Percentiles rank a stretch among this genome's conserved stretches.
Conservation (phyloP, 92 coral and sea anemone species). For the Siderastrea siderea region DNA sequence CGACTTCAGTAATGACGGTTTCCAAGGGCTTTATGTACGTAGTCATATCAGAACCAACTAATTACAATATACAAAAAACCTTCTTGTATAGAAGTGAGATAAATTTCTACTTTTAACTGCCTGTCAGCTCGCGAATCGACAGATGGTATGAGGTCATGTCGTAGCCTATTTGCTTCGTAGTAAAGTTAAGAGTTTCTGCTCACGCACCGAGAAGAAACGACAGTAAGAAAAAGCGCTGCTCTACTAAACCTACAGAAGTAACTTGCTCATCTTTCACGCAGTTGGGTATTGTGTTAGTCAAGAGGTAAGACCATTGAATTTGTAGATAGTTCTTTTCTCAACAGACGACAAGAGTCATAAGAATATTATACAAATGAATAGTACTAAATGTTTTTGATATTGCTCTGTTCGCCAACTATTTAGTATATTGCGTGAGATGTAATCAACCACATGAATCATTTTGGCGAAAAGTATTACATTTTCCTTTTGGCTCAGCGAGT, state of each 20-base stretch:
- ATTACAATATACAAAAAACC: neutral
- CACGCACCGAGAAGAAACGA: too few species aligned
- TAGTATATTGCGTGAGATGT: neutral
- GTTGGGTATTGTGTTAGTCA: neutral
- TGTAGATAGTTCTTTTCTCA: neutral
- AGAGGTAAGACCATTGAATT: constrained; percentile 4
- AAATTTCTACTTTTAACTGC: neutral
- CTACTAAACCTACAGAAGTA: too few species aligned
- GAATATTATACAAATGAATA: too few species aligned
- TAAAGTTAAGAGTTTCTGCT: too few species aligned
- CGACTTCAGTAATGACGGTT: constrained; percentile 5
- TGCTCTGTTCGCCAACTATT: neutral
- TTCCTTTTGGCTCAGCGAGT: too few species aligned
- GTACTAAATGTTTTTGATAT: too few species aligned
- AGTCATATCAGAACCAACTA: neutral
- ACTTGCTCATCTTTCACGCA: too few species aligned
- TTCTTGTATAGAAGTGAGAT: neutral
- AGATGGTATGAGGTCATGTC: neutral
- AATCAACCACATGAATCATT: neutral
- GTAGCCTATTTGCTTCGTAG: too few species aligned
- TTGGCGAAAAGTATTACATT: too few species aligned
- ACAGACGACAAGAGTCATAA: neutral
- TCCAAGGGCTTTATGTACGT: neutral
- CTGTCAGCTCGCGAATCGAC: neutral
- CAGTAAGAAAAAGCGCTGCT: too few species aligned